phyloP scores from a whole-genome alignment of 2,888 invertebrate genomes.

The Eristalis intricaria region DNA sequence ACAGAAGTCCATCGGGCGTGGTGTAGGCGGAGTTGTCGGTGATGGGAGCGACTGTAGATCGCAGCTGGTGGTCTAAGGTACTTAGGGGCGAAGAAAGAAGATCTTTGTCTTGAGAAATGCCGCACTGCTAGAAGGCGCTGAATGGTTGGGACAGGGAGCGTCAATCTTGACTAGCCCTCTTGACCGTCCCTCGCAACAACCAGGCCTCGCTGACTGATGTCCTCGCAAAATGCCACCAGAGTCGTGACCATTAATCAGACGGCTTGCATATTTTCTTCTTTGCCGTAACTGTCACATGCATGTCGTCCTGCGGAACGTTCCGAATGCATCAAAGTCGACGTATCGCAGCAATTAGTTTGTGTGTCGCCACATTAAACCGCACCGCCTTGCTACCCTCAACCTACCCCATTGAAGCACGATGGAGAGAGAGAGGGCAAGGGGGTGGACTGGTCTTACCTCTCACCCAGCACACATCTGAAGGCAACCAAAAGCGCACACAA shows the following conservation, averaged over 20 bases:
- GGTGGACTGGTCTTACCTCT: constrained; percentile 12
- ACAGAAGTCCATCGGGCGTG: neutral
- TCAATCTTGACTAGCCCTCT: no score
- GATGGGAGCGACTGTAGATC: neutral
- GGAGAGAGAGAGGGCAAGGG: neutral
- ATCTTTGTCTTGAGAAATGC: no score
- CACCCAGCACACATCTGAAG: neutral
- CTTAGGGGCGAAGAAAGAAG: no score
- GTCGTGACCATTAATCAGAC: neutral
- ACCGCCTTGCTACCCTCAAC: no score
- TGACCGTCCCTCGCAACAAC: no score
- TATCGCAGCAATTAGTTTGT: constrained; percentile 42
- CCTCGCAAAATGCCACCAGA: no score
- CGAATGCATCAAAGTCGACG: constrained; percentile 42
- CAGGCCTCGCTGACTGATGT: no score
- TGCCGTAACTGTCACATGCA: constrained; percentile 1
- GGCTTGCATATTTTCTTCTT: neutral
- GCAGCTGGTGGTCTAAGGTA: no score
- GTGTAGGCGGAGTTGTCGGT: neutral
- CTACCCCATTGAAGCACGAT: neutral
- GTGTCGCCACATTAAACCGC: constrained; percentile 47
- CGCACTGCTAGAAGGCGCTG: no score
- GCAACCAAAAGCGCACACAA: constrained; percentile 16
- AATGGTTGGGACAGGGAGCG: no score
- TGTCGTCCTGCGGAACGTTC: constrained; percentile 6